Conservation (phyloP, 2,797 vertebrate species). For the Malacoctenus gilli region DNA sequence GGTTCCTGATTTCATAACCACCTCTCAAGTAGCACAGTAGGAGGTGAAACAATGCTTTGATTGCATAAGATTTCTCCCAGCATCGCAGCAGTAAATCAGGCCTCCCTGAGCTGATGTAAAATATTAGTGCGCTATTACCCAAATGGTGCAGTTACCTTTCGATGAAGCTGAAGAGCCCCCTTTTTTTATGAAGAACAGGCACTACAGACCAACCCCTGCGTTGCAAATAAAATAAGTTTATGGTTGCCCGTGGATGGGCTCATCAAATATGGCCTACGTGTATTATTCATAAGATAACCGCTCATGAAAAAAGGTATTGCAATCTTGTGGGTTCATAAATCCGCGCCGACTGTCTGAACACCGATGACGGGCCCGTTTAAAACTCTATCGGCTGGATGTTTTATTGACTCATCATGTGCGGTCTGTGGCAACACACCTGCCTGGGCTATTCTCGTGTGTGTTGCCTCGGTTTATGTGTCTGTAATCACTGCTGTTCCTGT, state of each 20-base stretch:
- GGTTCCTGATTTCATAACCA: slow-evolving; percentile 61
- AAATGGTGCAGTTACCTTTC: slow-evolving; percentile 72
- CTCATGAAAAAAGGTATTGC: slow-evolving; percentile 67
- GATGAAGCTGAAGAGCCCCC: slow-evolving; percentile 50
- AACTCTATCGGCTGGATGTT: slow-evolving; percentile 52
- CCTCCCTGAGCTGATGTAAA: slow-evolving; percentile 70
- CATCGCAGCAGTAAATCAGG: slow-evolving; percentile 73
- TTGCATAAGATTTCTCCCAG: slow-evolving; percentile 70
- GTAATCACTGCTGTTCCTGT: slow-evolving; percentile 12
- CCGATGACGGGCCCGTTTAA: slow-evolving; percentile 56
- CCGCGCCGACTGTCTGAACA: slow-evolving; percentile 49
- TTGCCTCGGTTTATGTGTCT: slow-evolving; percentile 28
- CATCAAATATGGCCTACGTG: slow-evolving; percentile 63
- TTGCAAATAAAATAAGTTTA: slow-evolving; percentile 73
- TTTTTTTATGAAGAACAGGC: slow-evolving; percentile 69
- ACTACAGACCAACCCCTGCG: slow-evolving; percentile 40
- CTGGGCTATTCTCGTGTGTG: slow-evolving; percentile 29
- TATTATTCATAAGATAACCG: slow-evolving; percentile 76
- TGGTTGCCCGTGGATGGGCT: slow-evolving; percentile 62
- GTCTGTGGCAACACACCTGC: slow-evolving; percentile 55
- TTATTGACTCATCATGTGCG: slow-evolving; percentile 60
- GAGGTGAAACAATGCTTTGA: slow-evolving; percentile 76
- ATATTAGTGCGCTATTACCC: slow-evolving; percentile 80
- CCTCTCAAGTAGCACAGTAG: slow-evolving; percentile 63
- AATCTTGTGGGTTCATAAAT: slow-evolving; percentile 64